Conservation (phyloP, 64 coral and sea anemone species). For the Montipora cactus region DNA sequence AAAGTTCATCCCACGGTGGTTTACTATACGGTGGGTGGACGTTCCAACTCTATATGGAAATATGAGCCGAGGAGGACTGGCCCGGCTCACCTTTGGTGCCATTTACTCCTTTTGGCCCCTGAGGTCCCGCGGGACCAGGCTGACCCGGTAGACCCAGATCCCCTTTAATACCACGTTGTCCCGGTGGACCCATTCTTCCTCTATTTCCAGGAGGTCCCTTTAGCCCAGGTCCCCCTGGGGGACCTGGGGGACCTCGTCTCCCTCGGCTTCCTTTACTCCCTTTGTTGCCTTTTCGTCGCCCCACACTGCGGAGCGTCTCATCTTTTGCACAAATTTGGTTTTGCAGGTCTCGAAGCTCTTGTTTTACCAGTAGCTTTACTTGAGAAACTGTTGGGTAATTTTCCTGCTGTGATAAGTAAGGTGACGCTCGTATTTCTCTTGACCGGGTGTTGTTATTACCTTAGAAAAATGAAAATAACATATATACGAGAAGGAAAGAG, state of each 20-base stretch:
- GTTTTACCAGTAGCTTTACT: not conserved
- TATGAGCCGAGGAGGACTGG: not conserved
- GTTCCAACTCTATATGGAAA: too few species aligned
- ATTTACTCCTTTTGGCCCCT: constrained; percentile 17
- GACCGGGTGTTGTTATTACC: not conserved
- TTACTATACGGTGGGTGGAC: too few species aligned
- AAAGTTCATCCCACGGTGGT: too few species aligned
- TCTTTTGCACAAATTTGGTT: not conserved
- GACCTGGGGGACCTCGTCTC: not conserved
- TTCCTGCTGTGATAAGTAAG: not conserved
- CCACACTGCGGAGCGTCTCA: not conserved
- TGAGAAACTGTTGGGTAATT: not conserved
- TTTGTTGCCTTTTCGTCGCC: not conserved
- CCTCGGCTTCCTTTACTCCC: not conserved
- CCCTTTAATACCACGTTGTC: not conserved
- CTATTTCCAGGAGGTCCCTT: not conserved
- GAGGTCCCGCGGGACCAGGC: not conserved
- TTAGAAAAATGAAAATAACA: not conserved
- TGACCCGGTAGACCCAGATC: not conserved
- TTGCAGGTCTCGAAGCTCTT: not conserved
- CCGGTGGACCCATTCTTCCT: not conserved
- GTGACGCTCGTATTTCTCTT: not conserved
- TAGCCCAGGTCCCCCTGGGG: not conserved
- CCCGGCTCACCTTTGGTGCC: constrained; percentile 34
- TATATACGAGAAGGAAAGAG: too few species aligned